Evolutionary conservation across 2,113 vertebrate genomes (phyloP).

Genomic region (Chaenogobius annularis): DNA sequence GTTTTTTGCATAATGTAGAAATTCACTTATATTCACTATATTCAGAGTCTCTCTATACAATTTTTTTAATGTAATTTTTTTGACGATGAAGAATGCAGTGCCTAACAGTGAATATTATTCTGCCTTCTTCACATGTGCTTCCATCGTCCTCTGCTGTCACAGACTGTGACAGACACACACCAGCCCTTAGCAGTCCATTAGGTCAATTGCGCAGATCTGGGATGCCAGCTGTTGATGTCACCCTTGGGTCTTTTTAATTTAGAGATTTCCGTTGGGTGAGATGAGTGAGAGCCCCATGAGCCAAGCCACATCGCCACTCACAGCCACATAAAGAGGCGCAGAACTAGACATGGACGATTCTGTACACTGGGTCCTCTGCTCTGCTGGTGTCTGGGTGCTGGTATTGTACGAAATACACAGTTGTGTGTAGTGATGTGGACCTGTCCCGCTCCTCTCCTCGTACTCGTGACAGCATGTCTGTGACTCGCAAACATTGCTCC

Average conservation of each 20-base stretch:
- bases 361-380: slow-evolving; percentile 3
- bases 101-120: neutral
- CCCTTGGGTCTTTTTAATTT: slow-evolving; percentile 73
- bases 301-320: slow-evolving; percentile 28
- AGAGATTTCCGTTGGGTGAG: slow-evolving; percentile 73
- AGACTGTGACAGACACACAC: slow-evolving; percentile 61
- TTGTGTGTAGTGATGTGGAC: slow-evolving; percentile 8
- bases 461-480: slow-evolving; percentile 61
- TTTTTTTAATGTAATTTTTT: no score
- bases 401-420: neutral
- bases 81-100: no score
- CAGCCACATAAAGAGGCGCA: slow-evolving; percentile 65
- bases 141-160: slow-evolving; percentile 32
- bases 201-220: slow-evolving; percentile 49
- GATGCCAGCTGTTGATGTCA: slow-evolving; percentile 76
- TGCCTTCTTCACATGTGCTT: slow-evolving; percentile 1
- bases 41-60: no score
- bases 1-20: neutral
- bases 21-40: no score
- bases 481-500: slow-evolving; percentile 55
- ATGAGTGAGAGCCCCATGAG: slow-evolving; percentile 63
- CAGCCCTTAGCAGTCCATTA: slow-evolving; percentile 67
- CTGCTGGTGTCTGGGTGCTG: slow-evolving; percentile 30
- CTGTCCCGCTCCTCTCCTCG: slow-evolving; percentile 21
- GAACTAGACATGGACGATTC: slow-evolving; percentile 24